Conservation (phyloP, 2,888 invertebrate species). For the Drosophila maculinotata region DNA sequence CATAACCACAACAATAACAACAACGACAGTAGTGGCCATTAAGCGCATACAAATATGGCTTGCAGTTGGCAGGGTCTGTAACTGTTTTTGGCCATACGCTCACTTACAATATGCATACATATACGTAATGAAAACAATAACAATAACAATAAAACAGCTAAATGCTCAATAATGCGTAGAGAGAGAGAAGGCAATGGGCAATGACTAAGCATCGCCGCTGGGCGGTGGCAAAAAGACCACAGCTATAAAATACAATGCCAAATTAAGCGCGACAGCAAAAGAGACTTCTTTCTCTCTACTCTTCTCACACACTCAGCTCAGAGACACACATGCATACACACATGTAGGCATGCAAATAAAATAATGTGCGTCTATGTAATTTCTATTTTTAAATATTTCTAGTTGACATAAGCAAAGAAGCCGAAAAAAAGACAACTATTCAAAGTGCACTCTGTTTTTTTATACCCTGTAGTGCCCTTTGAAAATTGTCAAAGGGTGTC, state of each 20-base stretch:
- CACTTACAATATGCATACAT: slow-evolving; percentile 43
- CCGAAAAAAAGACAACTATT: slow-evolving; percentile 27
- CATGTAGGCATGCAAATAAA: slow-evolving; percentile 17
- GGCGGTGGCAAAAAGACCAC: slow-evolving; percentile 38
- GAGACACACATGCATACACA: slow-evolving; percentile 1
- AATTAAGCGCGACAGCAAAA: slow-evolving; percentile 62
- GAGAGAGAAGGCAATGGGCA: slow-evolving; percentile 10
- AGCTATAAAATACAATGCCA: slow-evolving; percentile 66
- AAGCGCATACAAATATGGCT: slow-evolving; percentile 62
- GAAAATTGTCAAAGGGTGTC: too few species aligned
- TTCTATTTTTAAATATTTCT: slow-evolving; percentile 55
- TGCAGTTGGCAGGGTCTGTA: slow-evolving; percentile 51
- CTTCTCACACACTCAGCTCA: slow-evolving; percentile 7
- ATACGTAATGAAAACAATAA: slow-evolving; percentile 35
- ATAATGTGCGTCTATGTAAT: slow-evolving; percentile 47
- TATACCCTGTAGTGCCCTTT: too few species aligned
- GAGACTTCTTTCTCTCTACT: too few species aligned
- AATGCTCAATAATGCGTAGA: slow-evolving; percentile 71
- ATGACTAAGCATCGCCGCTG: slow-evolving; percentile 35
- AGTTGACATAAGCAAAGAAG: slow-evolving; percentile 41
- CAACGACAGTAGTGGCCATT: slow-evolving; percentile 58
- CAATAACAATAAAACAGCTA: slow-evolving; percentile 64
- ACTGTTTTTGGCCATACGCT: slow-evolving; percentile 68
- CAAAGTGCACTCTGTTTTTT: slow-evolving; percentile 24
- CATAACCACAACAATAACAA: too few species aligned